Evolutionary conservation across 35 echinoderm and acorn worm genomes (phyloP), one percentile per base, ranked within the genome.

Genomic region (Eucidaris tribuloides): DNA sequence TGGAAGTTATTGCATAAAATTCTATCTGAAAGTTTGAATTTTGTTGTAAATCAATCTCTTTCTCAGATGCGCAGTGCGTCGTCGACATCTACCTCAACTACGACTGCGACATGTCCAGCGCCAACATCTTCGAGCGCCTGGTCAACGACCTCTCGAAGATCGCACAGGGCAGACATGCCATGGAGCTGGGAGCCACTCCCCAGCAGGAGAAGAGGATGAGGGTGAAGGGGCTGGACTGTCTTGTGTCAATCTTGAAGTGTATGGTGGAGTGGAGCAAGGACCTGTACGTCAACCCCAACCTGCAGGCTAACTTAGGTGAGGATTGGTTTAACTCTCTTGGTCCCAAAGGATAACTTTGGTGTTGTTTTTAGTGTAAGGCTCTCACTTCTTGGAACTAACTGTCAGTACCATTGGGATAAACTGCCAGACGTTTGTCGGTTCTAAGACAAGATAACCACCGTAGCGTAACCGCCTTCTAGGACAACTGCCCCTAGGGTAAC

Each of bases 201-300:
- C 96, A 99, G 52, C 96, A 99, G 50, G 90, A 99, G 72, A 99
- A 99, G 42, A 58, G 90, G 5, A 99, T 99, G 96, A 28, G 96
- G 6, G 92, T 99, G 18, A 99, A 99, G 35, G 96, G 96, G 5
- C 79, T 99, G 17, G 86, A 99, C 58, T 99, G 96, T 37, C 65
- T 99, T 34, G 96, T 93, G 17, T 99, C 96, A 2, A 99, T 99
- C 35, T 72, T 99, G 1, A 99, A 99, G 58, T 99, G 96, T 50
- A 99, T 99, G 96, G 96, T 99, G 59, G 96, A 99, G 61, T 99
- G 96, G 96, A 99, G 96, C 81, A 99, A 99, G 62, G 96, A 99
- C 43, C 71, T 99, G 6, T 99, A 99, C 84, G 85, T 93, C 7
- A 99, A 99, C 78, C 96, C 96, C 33, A 92, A 92, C 43, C 86